A percentile compares a stretch with the other conserved stretches of the same genome.
Evolutionary conservation across 2,888 invertebrate species (phyloP).

Genomic region (Pammene fasciana): DNA sequence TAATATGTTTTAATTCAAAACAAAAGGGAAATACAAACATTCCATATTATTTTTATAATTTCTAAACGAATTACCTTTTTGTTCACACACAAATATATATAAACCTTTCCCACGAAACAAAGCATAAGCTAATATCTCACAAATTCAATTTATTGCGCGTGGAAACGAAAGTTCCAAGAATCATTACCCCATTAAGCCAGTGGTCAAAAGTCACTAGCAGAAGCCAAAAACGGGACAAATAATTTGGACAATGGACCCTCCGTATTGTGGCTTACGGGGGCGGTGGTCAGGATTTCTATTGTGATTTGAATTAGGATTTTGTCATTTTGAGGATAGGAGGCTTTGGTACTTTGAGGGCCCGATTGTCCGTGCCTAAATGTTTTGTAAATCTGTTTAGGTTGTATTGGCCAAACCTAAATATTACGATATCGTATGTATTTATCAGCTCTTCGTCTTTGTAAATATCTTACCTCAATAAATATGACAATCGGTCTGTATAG

Average conservation of each 20-base stretch:
- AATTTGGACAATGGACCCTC: slow-evolving; percentile 50
- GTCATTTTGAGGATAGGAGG: slow-evolving; percentile 45
- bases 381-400: slow-evolving; percentile 25
- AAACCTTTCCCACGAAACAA: slow-evolving; percentile 2
- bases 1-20: too few species aligned
- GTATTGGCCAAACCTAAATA: too few species aligned
- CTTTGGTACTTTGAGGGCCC: slow-evolving; percentile 20
- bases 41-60: too few species aligned
- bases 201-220: slow-evolving; percentile 50
- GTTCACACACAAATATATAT: neutral
- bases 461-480: too few species aligned
- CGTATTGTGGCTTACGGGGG: slow-evolving; percentile 45
- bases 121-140: slow-evolving; percentile 29
- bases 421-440: neutral
- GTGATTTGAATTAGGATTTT: slow-evolving; percentile 48
- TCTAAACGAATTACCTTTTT: too few species aligned
- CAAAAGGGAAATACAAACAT: too few species aligned
- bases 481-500: too few species aligned
- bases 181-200: slow-evolving; percentile 46
- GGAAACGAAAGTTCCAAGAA: slow-evolving; percentile 45
- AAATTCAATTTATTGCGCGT: slow-evolving; percentile 43
- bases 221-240: slow-evolving; percentile 51
- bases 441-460: too few species aligned
- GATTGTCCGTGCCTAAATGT: slow-evolving; percentile 26
- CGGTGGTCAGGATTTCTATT: slow-evolving; percentile 47